Percentiles rank a stretch among this genome's conserved stretches.
These are phyloP conservation scores for Pristis pectinata DNA, from an alignment of 2,797 vertebrate species.

Conservation along the genomic window DNA sequence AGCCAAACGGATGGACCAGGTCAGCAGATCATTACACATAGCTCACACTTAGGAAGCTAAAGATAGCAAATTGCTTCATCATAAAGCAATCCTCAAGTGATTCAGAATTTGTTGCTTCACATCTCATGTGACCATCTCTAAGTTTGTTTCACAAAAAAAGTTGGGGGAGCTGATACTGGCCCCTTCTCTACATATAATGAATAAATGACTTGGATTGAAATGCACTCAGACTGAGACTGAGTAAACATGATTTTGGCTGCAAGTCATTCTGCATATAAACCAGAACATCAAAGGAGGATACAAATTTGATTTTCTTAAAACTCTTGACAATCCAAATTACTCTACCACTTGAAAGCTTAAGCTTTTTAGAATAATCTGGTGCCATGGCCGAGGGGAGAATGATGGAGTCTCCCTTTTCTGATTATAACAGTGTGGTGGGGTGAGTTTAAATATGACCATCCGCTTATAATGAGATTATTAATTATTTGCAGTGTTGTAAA, in stretches of 20 bases:
- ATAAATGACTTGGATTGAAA: not conserved
- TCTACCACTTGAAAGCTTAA: not conserved
- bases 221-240: not conserved
- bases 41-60: not conserved
- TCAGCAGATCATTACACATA: not conserved
- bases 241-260: not conserved
- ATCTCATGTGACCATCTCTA: not conserved
- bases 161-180: not conserved
- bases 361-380: constrained; percentile 1
- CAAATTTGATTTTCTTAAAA: not conserved
- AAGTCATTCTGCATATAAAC: not conserved
- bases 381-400: not conserved
- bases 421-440: not conserved
- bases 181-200: not conserved
- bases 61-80: not conserved
- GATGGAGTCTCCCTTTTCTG: not conserved
- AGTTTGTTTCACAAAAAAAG: not conserved
- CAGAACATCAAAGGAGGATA: not conserved
- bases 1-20: not conserved
- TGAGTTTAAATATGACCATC: not conserved
- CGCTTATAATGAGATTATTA: not conserved
- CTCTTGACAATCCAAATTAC: not conserved
- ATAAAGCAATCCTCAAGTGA: not conserved
- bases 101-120: not conserved
- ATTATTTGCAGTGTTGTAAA: not conserved